Base-by-base conservation (phyloP, 2,797 vertebrate species). In the Aplochiton taeniatus region DNA sequence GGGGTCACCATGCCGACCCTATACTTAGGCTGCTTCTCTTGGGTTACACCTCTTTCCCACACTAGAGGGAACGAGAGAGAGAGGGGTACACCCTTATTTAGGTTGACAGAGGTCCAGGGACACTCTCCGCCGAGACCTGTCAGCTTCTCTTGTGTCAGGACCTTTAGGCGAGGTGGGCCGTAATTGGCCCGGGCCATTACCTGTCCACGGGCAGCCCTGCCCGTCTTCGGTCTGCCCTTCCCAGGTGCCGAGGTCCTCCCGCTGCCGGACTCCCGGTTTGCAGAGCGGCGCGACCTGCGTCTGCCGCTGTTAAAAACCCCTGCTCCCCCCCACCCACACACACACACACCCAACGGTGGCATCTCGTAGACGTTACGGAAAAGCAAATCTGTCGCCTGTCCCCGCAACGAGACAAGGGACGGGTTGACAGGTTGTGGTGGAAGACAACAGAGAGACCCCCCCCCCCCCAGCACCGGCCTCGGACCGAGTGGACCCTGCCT, bases 291-390 rank as follows among this genome's bases (percentile, higher is more conserved):
- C 58, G 8, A 67, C 75, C 61, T 14, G 0, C 46, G 20, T 58
- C 53, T 3, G 4, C 46, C 60, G 65, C 65, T 76, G 66, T 56
- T 49, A 8, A 75, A 61, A 76, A 84, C 79, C 82, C 80, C 19
- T 10, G 31, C 48, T 64, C 58, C 61, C 52, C 68, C 76, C 55
- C 77, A 84, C 78, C 65, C 44, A n/a, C n/a, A n/a, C n/a, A n/a
- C n/a, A n/a, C n/a, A n/a, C n/a, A n/a, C n/a, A n/a, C n/a, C n/a
- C n/a, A n/a, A n/a, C n/a, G 0, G 4, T 60, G 68, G 77, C 85
- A 87, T 82, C 76, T 80, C 50, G 71, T 76, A 79, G 80, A 83
- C 73, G 59, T 67, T 78, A 74, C 20, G 52, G 68, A 80, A 80
- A 67, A 70, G 58, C 73, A 70, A 79, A 73, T 41, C 69, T 50